Evolutionary conservation across 2,888 invertebrate genomes (phyloP).

Genomic region (Cancer borealis): DNA sequence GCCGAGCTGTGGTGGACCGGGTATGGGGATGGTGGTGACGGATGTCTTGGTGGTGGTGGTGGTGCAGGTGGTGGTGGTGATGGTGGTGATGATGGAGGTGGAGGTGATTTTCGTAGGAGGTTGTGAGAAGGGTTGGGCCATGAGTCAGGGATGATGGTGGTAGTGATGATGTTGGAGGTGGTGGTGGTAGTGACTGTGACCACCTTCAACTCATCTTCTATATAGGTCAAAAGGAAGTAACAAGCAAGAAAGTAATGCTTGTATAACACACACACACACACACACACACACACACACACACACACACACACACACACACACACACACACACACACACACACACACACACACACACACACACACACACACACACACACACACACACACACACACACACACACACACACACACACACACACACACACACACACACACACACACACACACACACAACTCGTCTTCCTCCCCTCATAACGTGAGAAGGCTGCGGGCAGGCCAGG

Average conservation of each 20-base stretch:
- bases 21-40: not conserved
- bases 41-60: not conserved
- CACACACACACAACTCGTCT: not conserved
- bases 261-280: not conserved
- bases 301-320: slow-evolving; percentile 1
- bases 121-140: no score
- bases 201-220: not conserved
- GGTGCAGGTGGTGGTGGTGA: not conserved
- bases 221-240: not conserved
- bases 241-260: not conserved
- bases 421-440: no score
- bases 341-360: not conserved
- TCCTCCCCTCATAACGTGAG: not conserved
- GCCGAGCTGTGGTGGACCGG: not conserved
- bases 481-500: not conserved
- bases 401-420: not conserved
- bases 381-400: no score
- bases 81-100: not conserved
- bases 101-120: no score
- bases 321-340: slow-evolving; percentile 1
- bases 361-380: not conserved
- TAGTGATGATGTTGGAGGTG: no score
- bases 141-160: no score
- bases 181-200: not conserved
- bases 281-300: slow-evolving; percentile 1